Evolutionary conservation across 2,888 invertebrate species (phyloP), one percentile per base, ranked within the genome.

Genomic region (Melanostoma scalare): DNA sequence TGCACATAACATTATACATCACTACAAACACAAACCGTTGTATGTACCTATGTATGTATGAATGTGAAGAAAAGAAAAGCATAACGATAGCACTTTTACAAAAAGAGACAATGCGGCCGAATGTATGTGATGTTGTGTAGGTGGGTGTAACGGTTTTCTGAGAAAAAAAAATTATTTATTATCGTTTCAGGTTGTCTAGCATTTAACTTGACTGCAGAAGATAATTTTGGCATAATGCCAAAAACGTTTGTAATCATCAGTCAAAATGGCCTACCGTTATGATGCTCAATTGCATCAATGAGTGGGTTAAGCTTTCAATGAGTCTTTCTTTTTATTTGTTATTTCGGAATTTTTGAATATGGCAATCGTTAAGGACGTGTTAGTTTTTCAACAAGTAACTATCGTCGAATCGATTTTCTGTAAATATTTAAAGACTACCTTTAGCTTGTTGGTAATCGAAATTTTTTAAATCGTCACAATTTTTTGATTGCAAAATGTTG

Each of bases 131-230:
- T 61, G 20, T 36, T 35, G 56, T 6, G 73, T 35, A 44, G 46
- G 48, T 72, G 74, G 53, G 31, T 65, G 36, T 38, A 46, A 20
- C 20, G 30, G 35, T n/a, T 44, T 6, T 48, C 6, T 36, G 48
- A 48, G 36, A 52, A 30, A 9, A 61, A 50, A 77, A 60, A 84
- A 71, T 40, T 42, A 80, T 72, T 77, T 81, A 72, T 85, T 79
- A 72, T 80, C 74, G 72, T 76, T 80, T 80, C 55, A 61, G 80
- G 33, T 63, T 75, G 75, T 80, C 80, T 48, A 67, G 52, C 80
- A 72, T 85, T 85, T 80, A 72, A 67, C 75, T 85, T 75, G 85
- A 68, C 74, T 85, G 85, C 71, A 68, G 71, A 74, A 67, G 61
- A 55, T 38, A 50, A 8, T 63, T 63, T 58, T 75, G 85, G 85